These are phyloP conservation scores for Merluccius polli DNA, from an alignment of 2,797 vertebrate genomes.

Conservation along the genomic window DNA sequence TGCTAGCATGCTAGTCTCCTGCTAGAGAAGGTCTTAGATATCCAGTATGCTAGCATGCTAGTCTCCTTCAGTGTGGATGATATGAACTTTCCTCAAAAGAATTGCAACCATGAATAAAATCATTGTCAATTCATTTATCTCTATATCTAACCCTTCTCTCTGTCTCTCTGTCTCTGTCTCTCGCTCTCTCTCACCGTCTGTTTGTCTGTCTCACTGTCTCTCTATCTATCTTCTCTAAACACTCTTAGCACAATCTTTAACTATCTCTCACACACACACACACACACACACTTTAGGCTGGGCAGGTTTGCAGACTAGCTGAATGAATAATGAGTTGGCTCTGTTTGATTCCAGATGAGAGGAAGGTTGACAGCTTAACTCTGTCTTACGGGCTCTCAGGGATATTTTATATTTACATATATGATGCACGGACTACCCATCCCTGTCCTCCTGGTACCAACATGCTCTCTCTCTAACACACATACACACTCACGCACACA, in stretches of 20 bases:
- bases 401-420: too few relatives aligned
- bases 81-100: conserved; percentile 48
- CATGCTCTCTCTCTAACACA: conserved; percentile 19
- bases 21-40: too few relatives aligned
- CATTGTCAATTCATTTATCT: background rate
- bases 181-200: conserved; percentile 54
- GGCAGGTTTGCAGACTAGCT: conserved; percentile 23
- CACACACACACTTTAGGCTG: conserved; percentile 33
- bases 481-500: conserved; percentile 28
- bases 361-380: conserved; percentile 38
- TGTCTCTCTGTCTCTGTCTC: conserved; percentile 39
- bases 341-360: conserved; percentile 29
- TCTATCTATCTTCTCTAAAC: background rate
- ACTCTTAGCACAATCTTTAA: background rate
- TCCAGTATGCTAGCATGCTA: conserved; percentile 7
- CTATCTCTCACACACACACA: conserved; percentile 13
- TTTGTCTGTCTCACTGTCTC: conserved; percentile 23
- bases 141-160: background rate
- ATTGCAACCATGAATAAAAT: background rate
- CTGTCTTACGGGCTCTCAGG: conserved; percentile 46
- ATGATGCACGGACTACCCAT: too few relatives aligned
- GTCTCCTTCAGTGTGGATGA: conserved; percentile 71
- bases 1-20: too few relatives aligned
- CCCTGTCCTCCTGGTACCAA: conserved; percentile 36
- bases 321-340: conserved; percentile 27